Evolutionary conservation across 2,888 invertebrate genomes (phyloP).

Genomic region (Choreutis nemorana): DNA sequence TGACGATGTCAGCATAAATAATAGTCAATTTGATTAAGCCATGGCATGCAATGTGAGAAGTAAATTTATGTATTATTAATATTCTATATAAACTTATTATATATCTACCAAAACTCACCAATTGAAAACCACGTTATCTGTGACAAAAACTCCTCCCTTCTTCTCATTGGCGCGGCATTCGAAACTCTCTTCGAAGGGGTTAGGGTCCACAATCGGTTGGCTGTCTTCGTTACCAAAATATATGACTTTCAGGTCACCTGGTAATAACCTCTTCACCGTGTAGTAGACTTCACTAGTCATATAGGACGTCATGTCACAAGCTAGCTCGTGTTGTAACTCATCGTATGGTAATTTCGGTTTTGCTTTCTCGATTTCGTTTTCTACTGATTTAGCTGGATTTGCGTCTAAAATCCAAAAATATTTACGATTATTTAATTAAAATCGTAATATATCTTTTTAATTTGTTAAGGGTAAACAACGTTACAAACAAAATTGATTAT

Average conservation of each 20-base stretch:
- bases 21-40: no score
- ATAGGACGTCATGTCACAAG: constrained; percentile 75
- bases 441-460: no score
- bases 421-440: no score
- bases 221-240: constrained; percentile 63
- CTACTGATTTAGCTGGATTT: constrained; percentile 45
- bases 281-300: constrained; percentile 80
- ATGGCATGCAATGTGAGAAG: no score
- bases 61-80: no score
- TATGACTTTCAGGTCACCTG: constrained; percentile 83
- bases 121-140: constrained; percentile 83
- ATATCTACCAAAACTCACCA: constrained; percentile 29
- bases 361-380: constrained; percentile 35
- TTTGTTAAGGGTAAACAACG: no score
- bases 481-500: no score
- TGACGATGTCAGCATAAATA: no score
- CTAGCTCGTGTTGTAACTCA: constrained; percentile 64
- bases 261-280: constrained; percentile 80
- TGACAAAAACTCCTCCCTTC: constrained; percentile 85
- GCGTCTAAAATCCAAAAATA: constrained; percentile 30
- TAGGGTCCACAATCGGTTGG: constrained; percentile 60
- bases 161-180: constrained; percentile 66
- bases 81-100: neutral
- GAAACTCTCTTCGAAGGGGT: constrained; percentile 78
- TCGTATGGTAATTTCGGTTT: constrained; percentile 34